Conservation (phyloP, 2,888 invertebrate genomes). For the Coelopa pilipes region DNA sequence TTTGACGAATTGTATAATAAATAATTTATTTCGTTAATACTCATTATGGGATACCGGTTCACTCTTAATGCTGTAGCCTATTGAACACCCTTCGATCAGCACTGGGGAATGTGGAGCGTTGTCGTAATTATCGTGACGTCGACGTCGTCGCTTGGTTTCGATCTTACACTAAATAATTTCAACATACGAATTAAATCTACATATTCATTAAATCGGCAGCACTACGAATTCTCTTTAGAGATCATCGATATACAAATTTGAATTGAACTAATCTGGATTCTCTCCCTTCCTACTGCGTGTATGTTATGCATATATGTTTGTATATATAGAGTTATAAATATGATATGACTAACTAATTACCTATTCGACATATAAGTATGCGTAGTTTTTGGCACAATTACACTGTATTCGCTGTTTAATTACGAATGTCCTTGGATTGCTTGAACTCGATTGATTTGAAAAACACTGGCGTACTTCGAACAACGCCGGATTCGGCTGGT, state of each 20-base stretch:
- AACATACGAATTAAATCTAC: not conserved
- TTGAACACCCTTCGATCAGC: not conserved
- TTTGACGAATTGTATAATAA: slow-evolving; percentile 41
- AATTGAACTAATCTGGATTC: not conserved
- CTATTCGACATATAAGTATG: slow-evolving; percentile 19
- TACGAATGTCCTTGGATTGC: slow-evolving; percentile 25
- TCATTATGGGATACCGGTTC: not conserved
- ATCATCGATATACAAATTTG: no score
- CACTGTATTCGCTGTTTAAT: slow-evolving; percentile 33
- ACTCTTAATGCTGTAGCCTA: not conserved
- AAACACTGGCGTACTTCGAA: slow-evolving; percentile 1
- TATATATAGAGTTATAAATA: slow-evolving; percentile 5
- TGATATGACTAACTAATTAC: slow-evolving; percentile 14
- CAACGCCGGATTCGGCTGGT: slow-evolving; percentile 10
- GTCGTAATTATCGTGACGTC: not conserved
- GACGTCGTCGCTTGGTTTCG: not conserved
- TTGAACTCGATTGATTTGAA: slow-evolving; percentile 20
- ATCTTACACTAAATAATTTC: not conserved
- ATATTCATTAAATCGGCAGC: slow-evolving; percentile 1
- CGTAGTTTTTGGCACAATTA: slow-evolving; percentile 29
- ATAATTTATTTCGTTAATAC: slow-evolving; percentile 40
- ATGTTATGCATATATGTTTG: slow-evolving; percentile 11
- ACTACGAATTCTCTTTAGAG: not conserved
- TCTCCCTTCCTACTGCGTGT: not conserved
- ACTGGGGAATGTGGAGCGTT: not conserved